Evolutionary conservation across 2,888 invertebrate genomes (phyloP).

Genomic region (Deladenus siricidicola): DNA sequence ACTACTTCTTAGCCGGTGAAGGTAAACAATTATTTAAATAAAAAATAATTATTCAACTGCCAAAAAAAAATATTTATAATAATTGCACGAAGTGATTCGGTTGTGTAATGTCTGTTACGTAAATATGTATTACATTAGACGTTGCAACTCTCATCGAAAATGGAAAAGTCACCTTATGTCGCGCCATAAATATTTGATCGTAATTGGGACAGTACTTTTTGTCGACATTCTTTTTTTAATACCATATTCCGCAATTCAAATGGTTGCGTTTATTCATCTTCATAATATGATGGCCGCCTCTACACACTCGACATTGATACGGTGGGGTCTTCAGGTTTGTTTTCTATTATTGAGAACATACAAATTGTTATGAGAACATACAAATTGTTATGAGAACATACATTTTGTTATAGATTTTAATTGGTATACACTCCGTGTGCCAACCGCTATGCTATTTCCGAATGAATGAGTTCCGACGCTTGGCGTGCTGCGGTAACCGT

Average conservation of each 20-base stretch:
- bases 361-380: neutral
- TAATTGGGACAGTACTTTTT: constrained; percentile 51
- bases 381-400: neutral
- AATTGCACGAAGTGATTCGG: no score
- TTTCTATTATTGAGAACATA: neutral
- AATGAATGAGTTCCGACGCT: constrained; percentile 52
- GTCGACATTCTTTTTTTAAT: constrained; percentile 52
- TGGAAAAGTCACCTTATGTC: constrained; percentile 41
- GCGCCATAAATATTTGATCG: constrained; percentile 52
- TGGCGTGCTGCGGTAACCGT: constrained; percentile 43
- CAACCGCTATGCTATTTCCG: constrained; percentile 52
- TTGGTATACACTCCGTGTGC: constrained; percentile 52
- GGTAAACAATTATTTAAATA: neutral
- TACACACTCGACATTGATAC: constrained; percentile 34
- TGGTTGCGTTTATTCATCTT: constrained; percentile 48
- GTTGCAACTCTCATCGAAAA: constrained; percentile 42
- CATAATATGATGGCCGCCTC: constrained; percentile 38
- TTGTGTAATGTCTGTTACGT: no score
- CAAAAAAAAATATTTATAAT: neutral
- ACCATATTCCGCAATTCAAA: constrained; percentile 49
- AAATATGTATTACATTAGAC: no score
- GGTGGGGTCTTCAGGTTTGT: constrained; percentile 45
- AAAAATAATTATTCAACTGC: neutral
- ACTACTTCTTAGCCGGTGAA: neutral
- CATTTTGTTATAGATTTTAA: constrained; percentile 38